Percentiles rank a stretch among this genome's conserved stretches.
Conservation (phyloP, 2,888 invertebrate species). For the Orthosia gothica region DNA sequence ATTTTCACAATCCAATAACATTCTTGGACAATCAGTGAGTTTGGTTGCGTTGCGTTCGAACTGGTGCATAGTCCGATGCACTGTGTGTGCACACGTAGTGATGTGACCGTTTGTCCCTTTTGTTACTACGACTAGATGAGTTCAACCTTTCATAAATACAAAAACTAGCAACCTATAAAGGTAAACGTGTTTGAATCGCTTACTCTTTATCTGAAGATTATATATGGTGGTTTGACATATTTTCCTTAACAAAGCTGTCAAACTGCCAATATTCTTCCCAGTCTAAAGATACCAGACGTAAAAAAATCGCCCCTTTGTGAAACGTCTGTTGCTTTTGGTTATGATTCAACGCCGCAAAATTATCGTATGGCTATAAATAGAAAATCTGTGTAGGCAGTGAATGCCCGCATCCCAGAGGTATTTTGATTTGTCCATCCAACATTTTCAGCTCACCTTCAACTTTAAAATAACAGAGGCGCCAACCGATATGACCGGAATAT, state of each 20-base stretch:
- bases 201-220: no score
- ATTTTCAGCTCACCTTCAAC: background rate
- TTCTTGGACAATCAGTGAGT: constrained; percentile 45
- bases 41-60: constrained; percentile 12
- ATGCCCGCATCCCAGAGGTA: background rate
- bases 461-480: constrained; percentile 21
- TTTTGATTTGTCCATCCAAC: background rate
- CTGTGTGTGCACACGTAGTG: constrained; percentile 31
- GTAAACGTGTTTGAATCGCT: no score
- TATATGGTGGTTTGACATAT: no score
- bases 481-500: constrained; percentile 6
- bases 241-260: no score
- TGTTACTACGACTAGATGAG: background rate
- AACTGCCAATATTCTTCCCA: no score
- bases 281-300: no score
- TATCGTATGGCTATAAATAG: background rate
- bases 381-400: background rate
- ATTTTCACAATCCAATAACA: constrained; percentile 38
- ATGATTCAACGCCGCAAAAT: no score
- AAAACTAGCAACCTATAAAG: background rate
- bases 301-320: no score
- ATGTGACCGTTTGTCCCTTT: constrained; percentile 1
- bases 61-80: constrained; percentile 31
- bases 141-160: background rate
- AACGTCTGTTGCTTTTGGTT: background rate